Conservation (phyloP, 2,113 vertebrate species). For the Chelonoidis abingdonii region DNA sequence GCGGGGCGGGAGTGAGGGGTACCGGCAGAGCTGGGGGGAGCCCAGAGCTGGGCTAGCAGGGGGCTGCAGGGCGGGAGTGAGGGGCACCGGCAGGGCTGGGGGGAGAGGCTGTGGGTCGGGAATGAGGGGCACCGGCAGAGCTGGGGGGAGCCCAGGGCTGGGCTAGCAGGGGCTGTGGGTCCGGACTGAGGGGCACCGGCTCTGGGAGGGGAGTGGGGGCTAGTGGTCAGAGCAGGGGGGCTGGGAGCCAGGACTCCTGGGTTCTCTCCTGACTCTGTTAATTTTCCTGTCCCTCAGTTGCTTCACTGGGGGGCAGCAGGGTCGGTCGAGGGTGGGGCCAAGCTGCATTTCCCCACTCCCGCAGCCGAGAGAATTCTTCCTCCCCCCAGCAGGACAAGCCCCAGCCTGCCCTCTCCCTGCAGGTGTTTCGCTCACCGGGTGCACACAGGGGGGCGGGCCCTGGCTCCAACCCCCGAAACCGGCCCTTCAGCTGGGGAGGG, state of each 20-base stretch:
- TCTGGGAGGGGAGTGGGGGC: not conserved
- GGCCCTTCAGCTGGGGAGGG: not conserved
- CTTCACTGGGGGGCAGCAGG: slow-evolving; percentile 9
- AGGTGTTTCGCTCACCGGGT: slow-evolving; percentile 23
- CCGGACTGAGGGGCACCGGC: too few species aligned
- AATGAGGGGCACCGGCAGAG: too few species aligned
- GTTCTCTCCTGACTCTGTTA: not conserved
- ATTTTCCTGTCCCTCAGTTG: not conserved
- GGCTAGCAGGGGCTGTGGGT: too few species aligned
- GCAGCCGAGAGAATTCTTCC: not conserved
- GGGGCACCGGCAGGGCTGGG: too few species aligned
- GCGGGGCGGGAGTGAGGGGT: too few species aligned
- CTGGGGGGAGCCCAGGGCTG: not conserved
- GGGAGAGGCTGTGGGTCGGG: too few species aligned
- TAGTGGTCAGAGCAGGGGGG: not conserved
- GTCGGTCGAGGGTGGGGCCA: not conserved
- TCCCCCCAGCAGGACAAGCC: not conserved
- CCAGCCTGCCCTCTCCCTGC: not conserved
- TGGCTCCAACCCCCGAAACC: not conserved
- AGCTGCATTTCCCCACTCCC: not conserved
- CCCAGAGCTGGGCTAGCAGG: not conserved
- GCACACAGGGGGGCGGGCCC: not conserved
- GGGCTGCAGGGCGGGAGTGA: too few species aligned
- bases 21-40: too few species aligned
- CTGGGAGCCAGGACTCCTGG: not conserved